Conservation (phyloP, 2,113 vertebrate species). For the Bos javanicus region DNA sequence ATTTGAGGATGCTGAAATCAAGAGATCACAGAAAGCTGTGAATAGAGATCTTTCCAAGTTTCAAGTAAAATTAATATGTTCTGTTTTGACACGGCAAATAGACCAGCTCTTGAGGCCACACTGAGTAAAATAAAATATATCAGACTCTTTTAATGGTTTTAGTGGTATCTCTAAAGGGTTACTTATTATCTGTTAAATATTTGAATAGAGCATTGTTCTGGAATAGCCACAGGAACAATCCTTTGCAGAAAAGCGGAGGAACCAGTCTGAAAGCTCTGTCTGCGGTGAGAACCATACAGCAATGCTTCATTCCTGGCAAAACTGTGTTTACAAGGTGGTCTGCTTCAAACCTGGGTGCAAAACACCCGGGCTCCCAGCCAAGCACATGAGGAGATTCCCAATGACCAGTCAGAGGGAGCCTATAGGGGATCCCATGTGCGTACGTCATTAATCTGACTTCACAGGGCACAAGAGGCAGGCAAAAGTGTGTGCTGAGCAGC, state of each 20-base stretch:
- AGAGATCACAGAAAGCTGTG: not conserved
- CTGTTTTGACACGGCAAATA: slow-evolving; percentile 2
- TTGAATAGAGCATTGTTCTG: slow-evolving; percentile 7
- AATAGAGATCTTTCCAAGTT: not conserved
- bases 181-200: not conserved
- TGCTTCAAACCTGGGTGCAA: not conserved
- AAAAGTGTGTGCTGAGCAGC: not conserved
- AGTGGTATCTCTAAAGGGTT: not conserved
- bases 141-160: not conserved
- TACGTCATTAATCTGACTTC: not conserved
- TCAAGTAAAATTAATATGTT: slow-evolving; percentile 14
- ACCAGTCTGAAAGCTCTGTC: not conserved
- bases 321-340: not conserved
- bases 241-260: not conserved
- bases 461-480: not conserved
- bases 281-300: not conserved
- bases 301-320: not conserved
- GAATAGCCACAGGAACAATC: not conserved
- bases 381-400: not conserved
- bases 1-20: not conserved
- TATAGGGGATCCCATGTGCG: not conserved
- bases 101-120: not conserved
- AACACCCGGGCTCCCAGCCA: not conserved
- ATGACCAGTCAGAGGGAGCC: not conserved
- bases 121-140: not conserved